Base-by-base conservation (phyloP, 1,140 invertebrate species). In the Trichomalopsis sarcophagae region DNA sequence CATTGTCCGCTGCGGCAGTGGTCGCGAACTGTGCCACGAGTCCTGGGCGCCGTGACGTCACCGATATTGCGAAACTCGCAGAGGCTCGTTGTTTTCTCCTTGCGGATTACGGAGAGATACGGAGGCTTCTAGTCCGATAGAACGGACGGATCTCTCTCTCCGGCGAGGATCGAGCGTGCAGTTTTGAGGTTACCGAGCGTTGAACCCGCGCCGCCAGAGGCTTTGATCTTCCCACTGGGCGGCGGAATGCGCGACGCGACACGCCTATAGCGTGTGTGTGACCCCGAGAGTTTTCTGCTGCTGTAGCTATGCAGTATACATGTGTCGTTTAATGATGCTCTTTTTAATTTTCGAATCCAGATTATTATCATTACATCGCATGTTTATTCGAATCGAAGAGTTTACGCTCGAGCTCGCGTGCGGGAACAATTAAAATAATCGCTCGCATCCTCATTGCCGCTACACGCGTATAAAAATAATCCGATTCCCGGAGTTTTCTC, bases 151-250 rank as follows among this genome's bases (percentile, higher is more conserved):
- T 71, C 69, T 23, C 21, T 14, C 27, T 27, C 27, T 27, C 27
- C 27, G 10, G 11, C 10, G 17, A 36, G 33, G 33, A 4, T 30
- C 11, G 69, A 10, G 69, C 69, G 69, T 11, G 17, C 74, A 75
- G 11, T 75, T 75, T 75, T 44, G 74, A 44, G 74, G 40, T 71
- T 33, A 44, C 40, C 6, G 50, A 66, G 23, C 77, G 55, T 79
- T 79, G 50, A 79, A 79, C 77, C 33, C 77, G 77, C 77, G 77
- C 6, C 55, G 55, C 55, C 4, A 17, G 21, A 9, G 55, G 77
- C 77, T 79, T 79, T 79, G 77, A 79, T 79, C 77, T 79, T 79
- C 30, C 50, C 55, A 23, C 77, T 68, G 50, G 36, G 30, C 47
- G 75, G 47, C 21, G 75, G 75, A 77, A 77, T 77, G 75, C 75